A percentile compares a stretch with the other conserved stretches of the same genome.
These are phyloP conservation scores for Pachliopta kotzebuea DNA, from an alignment of 2,888 invertebrate genomes.

Conservation along the genomic window DNA sequence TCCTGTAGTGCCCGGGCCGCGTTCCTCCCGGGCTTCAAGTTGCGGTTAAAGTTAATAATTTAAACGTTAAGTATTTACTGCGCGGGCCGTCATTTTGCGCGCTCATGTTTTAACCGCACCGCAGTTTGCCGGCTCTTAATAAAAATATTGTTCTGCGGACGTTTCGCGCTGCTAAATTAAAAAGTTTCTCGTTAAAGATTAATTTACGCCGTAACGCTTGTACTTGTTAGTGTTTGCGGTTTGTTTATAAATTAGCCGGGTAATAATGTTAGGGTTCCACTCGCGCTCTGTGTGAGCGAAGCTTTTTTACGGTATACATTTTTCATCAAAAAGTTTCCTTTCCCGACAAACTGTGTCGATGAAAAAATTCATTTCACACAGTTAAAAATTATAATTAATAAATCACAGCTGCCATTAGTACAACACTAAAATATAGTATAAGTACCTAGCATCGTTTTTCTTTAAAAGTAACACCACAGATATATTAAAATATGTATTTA, in stretches of 20 bases:
- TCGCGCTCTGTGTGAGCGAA: not conserved
- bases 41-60: constrained; percentile 41
- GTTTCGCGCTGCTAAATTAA: constrained; percentile 23
- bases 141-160: constrained; percentile 26
- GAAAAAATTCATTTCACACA: no score
- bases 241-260: constrained; percentile 12
- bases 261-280: constrained; percentile 7
- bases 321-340: no score
- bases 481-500: no score
- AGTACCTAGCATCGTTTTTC: no score
- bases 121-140: constrained; percentile 24
- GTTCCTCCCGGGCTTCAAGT: constrained; percentile 37
- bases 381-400: no score
- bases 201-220: constrained; percentile 22
- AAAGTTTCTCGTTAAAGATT: constrained; percentile 28
- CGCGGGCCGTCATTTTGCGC: constrained; percentile 28
- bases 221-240: constrained; percentile 9
- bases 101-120: constrained; percentile 27
- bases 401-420: no score
- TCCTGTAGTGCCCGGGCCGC: constrained; percentile 26
- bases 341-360: no score
- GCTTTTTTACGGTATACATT: no score
- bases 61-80: constrained; percentile 39
- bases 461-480: no score
- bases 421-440: no score